Percentiles rank a stretch among this genome's conserved stretches.
These are phyloP conservation scores for Thalassarche chlororhynchos DNA, from an alignment of 2,113 vertebrate genomes.

Conservation along the genomic window DNA sequence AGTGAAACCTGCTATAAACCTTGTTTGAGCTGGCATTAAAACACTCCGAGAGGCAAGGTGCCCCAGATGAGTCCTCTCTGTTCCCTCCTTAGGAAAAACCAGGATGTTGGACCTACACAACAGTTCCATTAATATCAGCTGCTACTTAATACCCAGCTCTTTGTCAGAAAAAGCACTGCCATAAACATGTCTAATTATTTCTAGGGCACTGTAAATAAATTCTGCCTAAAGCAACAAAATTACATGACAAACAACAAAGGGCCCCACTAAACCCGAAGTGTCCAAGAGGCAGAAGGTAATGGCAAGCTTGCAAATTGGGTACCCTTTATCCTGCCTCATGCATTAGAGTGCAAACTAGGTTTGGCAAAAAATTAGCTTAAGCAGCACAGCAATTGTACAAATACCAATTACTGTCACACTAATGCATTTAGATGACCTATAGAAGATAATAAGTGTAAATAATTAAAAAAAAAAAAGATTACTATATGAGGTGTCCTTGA, in stretches of 20 bases:
- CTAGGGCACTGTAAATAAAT: neutral
- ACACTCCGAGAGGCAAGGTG: neutral
- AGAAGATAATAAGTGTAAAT: neutral
- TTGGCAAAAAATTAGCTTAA: neutral
- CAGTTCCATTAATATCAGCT: neutral
- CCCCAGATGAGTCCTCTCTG: neutral
- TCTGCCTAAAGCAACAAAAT: neutral
- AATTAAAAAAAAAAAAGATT: neutral
- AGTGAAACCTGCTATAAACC: neutral
- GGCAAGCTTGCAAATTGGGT: neutral
- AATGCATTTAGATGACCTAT: neutral
- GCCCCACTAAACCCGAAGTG: neutral
- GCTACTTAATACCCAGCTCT: neutral
- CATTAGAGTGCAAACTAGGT: neutral
- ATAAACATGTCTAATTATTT: neutral
- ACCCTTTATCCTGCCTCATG: neutral
- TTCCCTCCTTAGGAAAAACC: neutral
- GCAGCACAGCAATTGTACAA: neutral
- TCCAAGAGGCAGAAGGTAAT: neutral
- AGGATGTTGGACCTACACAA: neutral
- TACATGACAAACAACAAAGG: neutral
- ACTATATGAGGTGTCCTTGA: neutral
- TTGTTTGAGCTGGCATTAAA: neutral
- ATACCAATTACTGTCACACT: neutral
- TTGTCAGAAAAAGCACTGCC: neutral